Conservation (phyloP, 2,888 invertebrate genomes). For the Falcaria lacertinaria region DNA sequence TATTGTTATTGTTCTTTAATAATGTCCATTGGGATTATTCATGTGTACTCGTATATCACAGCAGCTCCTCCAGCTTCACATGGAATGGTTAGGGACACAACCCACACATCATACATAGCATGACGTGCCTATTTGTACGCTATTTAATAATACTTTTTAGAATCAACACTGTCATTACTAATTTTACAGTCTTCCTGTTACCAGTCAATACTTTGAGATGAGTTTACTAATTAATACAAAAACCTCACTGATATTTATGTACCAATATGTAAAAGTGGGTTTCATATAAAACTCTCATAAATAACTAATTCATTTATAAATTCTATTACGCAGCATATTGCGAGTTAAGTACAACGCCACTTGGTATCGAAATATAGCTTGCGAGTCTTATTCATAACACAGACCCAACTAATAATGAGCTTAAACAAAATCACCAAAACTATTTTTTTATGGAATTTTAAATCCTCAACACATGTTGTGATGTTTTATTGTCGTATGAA, state of each 20-base stretch:
- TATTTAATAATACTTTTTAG: slow-evolving; percentile 10
- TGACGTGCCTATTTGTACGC: slow-evolving; percentile 5
- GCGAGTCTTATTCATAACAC: too few species aligned
- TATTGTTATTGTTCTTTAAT: slow-evolving; percentile 11
- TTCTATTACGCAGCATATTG: neutral
- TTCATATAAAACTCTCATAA: slow-evolving; percentile 1
- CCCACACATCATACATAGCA: slow-evolving; percentile 14
- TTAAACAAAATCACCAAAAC: too few species aligned
- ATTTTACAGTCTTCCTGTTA: slow-evolving; percentile 23
- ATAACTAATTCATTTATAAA: neutral
- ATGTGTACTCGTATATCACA: slow-evolving; percentile 51
- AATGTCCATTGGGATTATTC: slow-evolving; percentile 27
- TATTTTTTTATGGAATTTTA: too few species aligned
- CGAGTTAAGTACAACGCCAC: too few species aligned
- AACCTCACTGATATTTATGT: slow-evolving; percentile 12
- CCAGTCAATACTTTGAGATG: slow-evolving; percentile 18
- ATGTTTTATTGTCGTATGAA: too few species aligned
- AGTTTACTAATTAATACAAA: slow-evolving; percentile 2
- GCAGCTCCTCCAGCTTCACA: slow-evolving; percentile 33
- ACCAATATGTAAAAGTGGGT: slow-evolving; percentile 1
- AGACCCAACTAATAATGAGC: too few species aligned
- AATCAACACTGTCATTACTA: slow-evolving; percentile 4
- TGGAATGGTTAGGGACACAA: slow-evolving; percentile 33
- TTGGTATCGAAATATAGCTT: too few species aligned
- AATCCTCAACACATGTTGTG: too few species aligned